These are phyloP conservation scores for Dendroctonus ponderosae DNA, from an alignment of 1,140 invertebrate genomes.

Conservation along the genomic window DNA sequence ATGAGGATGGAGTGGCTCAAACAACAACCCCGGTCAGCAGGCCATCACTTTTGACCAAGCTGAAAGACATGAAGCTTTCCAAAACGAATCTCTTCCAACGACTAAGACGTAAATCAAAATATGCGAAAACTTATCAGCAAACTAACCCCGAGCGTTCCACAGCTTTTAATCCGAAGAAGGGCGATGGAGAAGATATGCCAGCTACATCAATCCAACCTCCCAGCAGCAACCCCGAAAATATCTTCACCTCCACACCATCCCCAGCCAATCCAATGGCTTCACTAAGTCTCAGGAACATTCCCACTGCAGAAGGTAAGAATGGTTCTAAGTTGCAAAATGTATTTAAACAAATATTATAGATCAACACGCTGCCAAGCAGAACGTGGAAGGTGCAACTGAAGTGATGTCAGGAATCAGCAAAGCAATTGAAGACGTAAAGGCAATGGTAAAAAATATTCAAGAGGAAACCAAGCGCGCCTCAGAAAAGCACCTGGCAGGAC, in stretches of 20 bases:
- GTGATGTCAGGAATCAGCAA: constrained; percentile 12
- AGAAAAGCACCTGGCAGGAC: constrained; percentile 3
- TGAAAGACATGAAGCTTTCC: not conserved
- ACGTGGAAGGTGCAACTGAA: too few relatives aligned
- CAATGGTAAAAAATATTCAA: constrained; percentile 25
- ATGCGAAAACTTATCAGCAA: too few relatives aligned
- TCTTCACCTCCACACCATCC: not conserved
- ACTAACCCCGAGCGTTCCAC: too few relatives aligned
- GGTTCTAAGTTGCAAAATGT: not conserved
- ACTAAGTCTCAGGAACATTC: not conserved
- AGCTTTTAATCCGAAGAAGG: too few relatives aligned
- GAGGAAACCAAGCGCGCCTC: constrained; percentile 21
- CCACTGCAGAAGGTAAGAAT: not conserved
- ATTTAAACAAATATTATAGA: too few relatives aligned
- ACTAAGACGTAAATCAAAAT: too few relatives aligned
- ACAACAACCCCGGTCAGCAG: too few relatives aligned
- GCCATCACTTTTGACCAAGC: not conserved
- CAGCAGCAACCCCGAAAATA: not conserved
- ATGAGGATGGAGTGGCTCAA: not conserved
- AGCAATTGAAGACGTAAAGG: constrained; percentile 24
- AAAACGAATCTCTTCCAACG: not conserved
- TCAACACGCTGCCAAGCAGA: too few relatives aligned
- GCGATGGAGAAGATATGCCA: too few relatives aligned
- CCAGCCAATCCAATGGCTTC: not conserved
- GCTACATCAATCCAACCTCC: too few relatives aligned